Evolutionary conservation across 2,113 vertebrate genomes (phyloP).

Genomic region (Cricetomys ansorgei): DNA sequence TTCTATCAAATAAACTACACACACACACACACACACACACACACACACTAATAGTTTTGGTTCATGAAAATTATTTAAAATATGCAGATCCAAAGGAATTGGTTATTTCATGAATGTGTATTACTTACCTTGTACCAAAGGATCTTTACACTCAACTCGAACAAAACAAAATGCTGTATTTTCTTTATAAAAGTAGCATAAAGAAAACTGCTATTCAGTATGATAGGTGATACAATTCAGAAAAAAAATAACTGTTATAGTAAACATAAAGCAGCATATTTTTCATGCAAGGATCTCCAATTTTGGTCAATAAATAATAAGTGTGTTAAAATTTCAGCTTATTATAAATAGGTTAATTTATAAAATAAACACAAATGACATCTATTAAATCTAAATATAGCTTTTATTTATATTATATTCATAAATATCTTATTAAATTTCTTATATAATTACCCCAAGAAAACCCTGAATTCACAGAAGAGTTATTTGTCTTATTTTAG

Average conservation of each 20-base stretch:
- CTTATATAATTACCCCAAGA: neutral
- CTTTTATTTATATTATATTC: neutral
- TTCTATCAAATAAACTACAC: neutral
- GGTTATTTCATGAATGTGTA: neutral
- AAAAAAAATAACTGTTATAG: neutral
- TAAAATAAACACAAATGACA: neutral
- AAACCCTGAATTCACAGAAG: neutral
- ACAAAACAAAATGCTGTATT: neutral
- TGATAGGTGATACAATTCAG: neutral
- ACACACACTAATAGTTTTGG: neutral
- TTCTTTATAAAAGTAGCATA: neutral
- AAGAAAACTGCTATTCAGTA: neutral
- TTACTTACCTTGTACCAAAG: neutral
- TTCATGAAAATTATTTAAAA: neutral
- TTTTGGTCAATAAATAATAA: neutral
- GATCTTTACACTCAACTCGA: neutral
- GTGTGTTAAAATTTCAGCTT: neutral
- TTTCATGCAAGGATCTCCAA: neutral
- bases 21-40: neutral
- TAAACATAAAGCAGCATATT: neutral
- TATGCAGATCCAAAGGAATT: neutral
- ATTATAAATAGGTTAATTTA: neutral
- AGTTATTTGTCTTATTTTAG: neutral
- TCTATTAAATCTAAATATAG: neutral
- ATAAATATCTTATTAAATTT: neutral